Conservation (phyloP, 2,113 vertebrate species). For the Apteryx owenii region DNA sequence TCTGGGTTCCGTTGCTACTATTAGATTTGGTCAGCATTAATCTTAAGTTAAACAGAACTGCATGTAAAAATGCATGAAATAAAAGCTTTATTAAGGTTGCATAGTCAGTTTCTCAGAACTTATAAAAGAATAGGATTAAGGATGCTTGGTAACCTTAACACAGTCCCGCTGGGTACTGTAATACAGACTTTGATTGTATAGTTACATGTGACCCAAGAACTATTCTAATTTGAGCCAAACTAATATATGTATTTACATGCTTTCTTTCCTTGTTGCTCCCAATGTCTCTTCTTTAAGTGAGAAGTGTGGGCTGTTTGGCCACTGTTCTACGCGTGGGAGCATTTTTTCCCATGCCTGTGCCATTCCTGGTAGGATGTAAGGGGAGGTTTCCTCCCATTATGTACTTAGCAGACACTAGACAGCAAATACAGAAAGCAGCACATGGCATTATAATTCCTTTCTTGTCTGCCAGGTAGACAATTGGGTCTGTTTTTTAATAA, state of each 20-base stretch:
- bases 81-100: neutral
- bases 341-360: neutral
- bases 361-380: accelerated
- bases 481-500: neutral
- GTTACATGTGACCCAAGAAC: neutral
- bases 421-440: neutral
- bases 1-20: neutral
- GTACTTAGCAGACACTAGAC: neutral
- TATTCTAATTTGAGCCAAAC: slow-evolving; percentile 5
- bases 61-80: neutral
- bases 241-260: neutral
- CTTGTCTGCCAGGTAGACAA: neutral
- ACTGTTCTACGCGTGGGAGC: accelerated
- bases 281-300: neutral
- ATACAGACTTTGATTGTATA: slow-evolving; percentile 44
- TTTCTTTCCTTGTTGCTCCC: neutral
- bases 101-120: neutral
- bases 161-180: slow-evolving; percentile 16
- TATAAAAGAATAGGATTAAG: slow-evolving; percentile 4
- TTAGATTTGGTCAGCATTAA: neutral
- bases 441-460: neutral
- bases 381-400: neutral
- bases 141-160: slow-evolving; percentile 31
- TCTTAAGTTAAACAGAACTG: neutral
- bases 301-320: neutral